phyloP scores from a whole-genome alignment of 2,888 invertebrate genomes.

The Linnaemya tessellans region DNA sequence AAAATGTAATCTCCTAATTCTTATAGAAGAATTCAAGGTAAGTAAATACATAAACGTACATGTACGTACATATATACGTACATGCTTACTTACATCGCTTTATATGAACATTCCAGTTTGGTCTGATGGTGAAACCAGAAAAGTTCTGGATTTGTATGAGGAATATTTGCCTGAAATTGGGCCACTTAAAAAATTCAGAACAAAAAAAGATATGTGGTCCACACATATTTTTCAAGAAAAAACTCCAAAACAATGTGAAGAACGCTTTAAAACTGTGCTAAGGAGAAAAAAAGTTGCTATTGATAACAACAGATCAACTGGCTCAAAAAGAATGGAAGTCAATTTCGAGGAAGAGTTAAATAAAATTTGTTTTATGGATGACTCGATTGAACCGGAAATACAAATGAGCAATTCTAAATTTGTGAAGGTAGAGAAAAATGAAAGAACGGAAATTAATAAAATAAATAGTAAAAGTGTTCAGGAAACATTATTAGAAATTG shows the following conservation, averaged over 20 bases:
- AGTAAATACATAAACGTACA: too few species aligned
- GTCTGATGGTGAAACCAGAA: too few species aligned
- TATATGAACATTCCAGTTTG: constrained; percentile 34
- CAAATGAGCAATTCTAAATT: constrained; percentile 2
- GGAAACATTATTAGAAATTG: neutral
- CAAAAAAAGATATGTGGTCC: constrained; percentile 56
- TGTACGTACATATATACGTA: neutral
- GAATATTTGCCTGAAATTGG: too few species aligned
- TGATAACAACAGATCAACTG: constrained; percentile 7
- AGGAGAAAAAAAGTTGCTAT: constrained; percentile 31
- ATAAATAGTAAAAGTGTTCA: neutral
- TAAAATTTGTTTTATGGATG: constrained; percentile 13
- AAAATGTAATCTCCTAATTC: too few species aligned
- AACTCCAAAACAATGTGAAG: constrained; percentile 49
- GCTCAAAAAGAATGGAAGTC: neutral
- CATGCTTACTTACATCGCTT: neutral
- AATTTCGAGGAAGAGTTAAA: neutral
- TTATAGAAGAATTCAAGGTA: too few species aligned
- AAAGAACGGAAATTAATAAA: neutral
- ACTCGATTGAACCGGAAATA: constrained; percentile 2
- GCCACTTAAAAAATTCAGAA: constrained; percentile 31
- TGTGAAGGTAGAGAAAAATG: neutral
- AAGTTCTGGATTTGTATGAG: too few species aligned
- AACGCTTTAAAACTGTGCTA: constrained; percentile 56
- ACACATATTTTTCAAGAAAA: constrained; percentile 7